Base-by-base conservation (phyloP, 2,888 invertebrate species). In the Biston betularia region DNA sequence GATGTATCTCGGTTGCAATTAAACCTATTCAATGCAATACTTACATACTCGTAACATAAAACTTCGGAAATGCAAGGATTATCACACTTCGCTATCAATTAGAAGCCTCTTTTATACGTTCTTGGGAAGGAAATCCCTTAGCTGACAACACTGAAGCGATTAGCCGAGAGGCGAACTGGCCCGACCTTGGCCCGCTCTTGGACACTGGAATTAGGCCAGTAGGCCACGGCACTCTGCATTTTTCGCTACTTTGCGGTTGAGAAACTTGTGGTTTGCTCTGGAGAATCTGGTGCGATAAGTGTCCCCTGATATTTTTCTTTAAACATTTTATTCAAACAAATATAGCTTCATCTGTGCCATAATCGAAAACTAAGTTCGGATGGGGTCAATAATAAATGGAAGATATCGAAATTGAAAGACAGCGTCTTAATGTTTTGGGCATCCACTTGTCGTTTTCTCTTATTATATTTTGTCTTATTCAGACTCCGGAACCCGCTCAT, bases 171-270 rank as follows among this genome's bases (percentile, higher is more conserved):
- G 73, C 78, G 74, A 72, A 74, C 71, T 73, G 75, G 75, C 77
- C 77, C 85, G 89, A 90, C 92, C 92, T 92, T 92, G 92, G 79
- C 75, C 75, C 77, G 79, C 84, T 88, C 87, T 87, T 85, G 90
- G 90, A 86, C 88, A 80, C 77, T 72, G 75, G 82, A 90, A 86
- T 85, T 88, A 76, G 91, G 92, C 88, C 84, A 92, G 71, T 90
- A 75, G 90, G 89, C 82, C 90, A 81, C 80, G 80, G 74, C 83
- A 82, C 81, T 88, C 83, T 75, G 78, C 80, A 79, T 78, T 83
- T 82, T 85, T 82, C 76, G 73, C 66, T 76, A 74, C 63, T 59
- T 68, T 68, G 63, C 68, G 65, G 63, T 58, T 33, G 38, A 34
- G 34, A 44, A n/a, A 2, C 34, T 14, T 56, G 45, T 45, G 44